A percentile compares a stretch with the other conserved stretches of the same genome.
Evolutionary conservation across 1,140 invertebrate genomes (phyloP).

Genomic region (Belonocnema kinseyi): DNA sequence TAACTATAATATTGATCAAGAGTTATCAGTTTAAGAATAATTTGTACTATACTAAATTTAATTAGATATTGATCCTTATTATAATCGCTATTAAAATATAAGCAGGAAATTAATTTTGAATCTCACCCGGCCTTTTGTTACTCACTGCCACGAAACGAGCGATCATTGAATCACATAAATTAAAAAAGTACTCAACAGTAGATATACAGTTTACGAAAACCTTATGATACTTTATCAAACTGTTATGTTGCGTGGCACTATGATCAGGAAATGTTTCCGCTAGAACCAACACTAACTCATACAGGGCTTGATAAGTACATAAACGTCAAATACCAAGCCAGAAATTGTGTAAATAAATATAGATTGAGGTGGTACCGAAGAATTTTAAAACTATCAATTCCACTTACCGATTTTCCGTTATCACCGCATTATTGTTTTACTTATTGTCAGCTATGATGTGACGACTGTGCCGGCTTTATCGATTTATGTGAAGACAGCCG

Average conservation of each 20-base stretch:
- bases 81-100: too few relatives aligned
- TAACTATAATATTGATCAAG: too few relatives aligned
- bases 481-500: conserved; percentile 9
- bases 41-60: too few relatives aligned
- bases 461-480: conserved; percentile 41
- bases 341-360: background rate
- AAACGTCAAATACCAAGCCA: conserved; percentile 19
- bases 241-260: background rate
- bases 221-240: background rate
- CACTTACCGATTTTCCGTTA: conserved; percentile 39
- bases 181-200: conserved; percentile 6
- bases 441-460: background rate
- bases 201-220: background rate
- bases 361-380: background rate
- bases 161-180: background rate
- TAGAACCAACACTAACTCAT: background rate
- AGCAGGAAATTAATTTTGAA: background rate
- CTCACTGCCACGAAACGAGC: background rate
- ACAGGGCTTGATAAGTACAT: background rate
- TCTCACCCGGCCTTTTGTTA: background rate
- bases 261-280: conserved; percentile 28
- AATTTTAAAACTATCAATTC: background rate
- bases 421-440: conserved; percentile 36
- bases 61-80: too few relatives aligned
- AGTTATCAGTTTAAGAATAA: too few relatives aligned